These are phyloP conservation scores for Sturmia bella DNA, from an alignment of 2,888 invertebrate genomes.

Conservation along the genomic window DNA sequence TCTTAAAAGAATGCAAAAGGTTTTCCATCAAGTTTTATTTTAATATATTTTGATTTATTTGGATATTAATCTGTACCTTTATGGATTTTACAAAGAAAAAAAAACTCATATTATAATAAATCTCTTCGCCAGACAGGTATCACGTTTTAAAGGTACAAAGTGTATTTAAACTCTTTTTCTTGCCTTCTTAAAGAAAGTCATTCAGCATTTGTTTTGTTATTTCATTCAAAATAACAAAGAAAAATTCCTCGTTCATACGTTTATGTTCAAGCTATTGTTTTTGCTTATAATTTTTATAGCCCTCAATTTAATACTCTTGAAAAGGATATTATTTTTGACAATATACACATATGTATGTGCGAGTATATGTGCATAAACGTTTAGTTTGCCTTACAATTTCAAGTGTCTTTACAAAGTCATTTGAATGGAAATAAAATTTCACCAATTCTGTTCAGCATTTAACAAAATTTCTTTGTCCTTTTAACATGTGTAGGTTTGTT, in stretches of 20 bases:
- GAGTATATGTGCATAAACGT: too few species aligned
- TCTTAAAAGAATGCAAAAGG: conserved; percentile 55
- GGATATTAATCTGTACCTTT: conserved; percentile 60
- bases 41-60: conserved; percentile 32
- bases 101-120: conserved; percentile 63
- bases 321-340: conserved; percentile 35
- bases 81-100: conserved; percentile 40
- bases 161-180: conserved; percentile 11
- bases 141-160: conserved; percentile 53
- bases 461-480: conserved; percentile 53
- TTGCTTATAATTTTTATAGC: conserved; percentile 57
- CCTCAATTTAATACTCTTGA: conserved; percentile 46
- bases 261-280: conserved; percentile 16
- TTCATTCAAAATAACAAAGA: conserved; percentile 26
- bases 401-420: conserved; percentile 48
- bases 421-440: conserved; percentile 36
- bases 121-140: conserved; percentile 58
- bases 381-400: conserved; percentile 31
- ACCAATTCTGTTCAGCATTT: conserved; percentile 53
- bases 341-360: neutral
- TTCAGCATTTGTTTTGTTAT: conserved; percentile 28
- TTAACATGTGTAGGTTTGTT: conserved; percentile 26
- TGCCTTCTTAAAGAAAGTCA: conserved; percentile 40
- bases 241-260: conserved; percentile 1
- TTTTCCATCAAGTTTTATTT: conserved; percentile 63